Percentiles rank a stretch among this genome's conserved stretches.
These are phyloP conservation scores for Toxotes lorentzi DNA, from an alignment of 2,797 vertebrate genomes.

Conservation along the genomic window DNA sequence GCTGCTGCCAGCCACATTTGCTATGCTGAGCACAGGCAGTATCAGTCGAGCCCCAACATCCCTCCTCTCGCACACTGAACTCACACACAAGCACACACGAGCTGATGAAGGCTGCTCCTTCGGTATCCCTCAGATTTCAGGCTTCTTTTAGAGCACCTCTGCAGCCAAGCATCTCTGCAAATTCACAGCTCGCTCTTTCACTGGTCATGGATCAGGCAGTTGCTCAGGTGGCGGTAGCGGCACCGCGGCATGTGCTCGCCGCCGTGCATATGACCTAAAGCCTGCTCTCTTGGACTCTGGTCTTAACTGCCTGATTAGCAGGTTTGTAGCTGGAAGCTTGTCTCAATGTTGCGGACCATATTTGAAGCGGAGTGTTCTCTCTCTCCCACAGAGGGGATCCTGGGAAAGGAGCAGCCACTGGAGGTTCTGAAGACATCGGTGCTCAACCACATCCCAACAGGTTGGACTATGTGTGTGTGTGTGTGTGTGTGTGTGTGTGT, in stretches of 20 bases:
- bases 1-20: slow-evolving; percentile 81
- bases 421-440: slow-evolving; percentile 93
- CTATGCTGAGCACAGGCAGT: slow-evolving; percentile 83
- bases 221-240: slow-evolving; percentile 40
- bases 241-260: slow-evolving; percentile 36
- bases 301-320: slow-evolving; percentile 42
- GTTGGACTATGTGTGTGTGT: slow-evolving; percentile 83
- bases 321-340: slow-evolving; percentile 47
- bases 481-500: slow-evolving; percentile 23
- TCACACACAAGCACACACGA: slow-evolving; percentile 46
- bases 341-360: slow-evolving; percentile 83
- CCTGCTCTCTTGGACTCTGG: slow-evolving; percentile 38
- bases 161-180: slow-evolving; percentile 28
- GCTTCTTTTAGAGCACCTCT: slow-evolving; percentile 42
- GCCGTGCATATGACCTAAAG: slow-evolving; percentile 70
- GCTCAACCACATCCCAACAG: slow-evolving; percentile 96
- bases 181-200: slow-evolving; percentile 1
- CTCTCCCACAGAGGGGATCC: slow-evolving; percentile 92
- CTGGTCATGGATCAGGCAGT: slow-evolving; percentile 60
- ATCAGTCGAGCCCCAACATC: slow-evolving; percentile 78
- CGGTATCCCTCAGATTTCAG: slow-evolving; percentile 37
- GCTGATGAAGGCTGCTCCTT: slow-evolving; percentile 64
- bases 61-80: slow-evolving; percentile 63
- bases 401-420: slow-evolving; percentile 93
- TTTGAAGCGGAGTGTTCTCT: slow-evolving; percentile 85